These are phyloP conservation scores for Hypselothyrea guttata DNA, from an alignment of 2,888 invertebrate genomes.

Conservation along the genomic window DNA sequence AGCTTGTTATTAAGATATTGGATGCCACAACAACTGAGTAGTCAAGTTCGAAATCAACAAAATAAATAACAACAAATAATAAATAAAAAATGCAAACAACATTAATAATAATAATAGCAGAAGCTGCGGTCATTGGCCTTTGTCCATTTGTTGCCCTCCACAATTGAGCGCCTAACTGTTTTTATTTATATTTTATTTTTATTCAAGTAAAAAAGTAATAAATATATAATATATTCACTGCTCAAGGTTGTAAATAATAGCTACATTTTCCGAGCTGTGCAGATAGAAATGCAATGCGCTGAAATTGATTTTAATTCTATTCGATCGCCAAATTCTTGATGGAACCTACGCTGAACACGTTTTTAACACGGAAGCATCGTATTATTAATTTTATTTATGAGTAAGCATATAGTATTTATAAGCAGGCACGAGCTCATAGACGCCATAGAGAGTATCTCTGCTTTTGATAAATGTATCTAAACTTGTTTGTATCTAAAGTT, in stretches of 20 bases:
- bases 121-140: slow-evolving; percentile 37
- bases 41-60: slow-evolving; percentile 26
- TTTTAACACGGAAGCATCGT: not conserved
- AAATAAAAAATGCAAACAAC: slow-evolving; percentile 9
- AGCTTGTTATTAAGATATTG: too few relatives aligned
- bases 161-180: slow-evolving; percentile 9
- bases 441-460: too few relatives aligned
- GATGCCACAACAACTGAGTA: not conserved
- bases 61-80: slow-evolving; percentile 12
- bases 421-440: too few relatives aligned
- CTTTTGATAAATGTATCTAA: too few relatives aligned
- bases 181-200: not conserved
- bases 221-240: not conserved
- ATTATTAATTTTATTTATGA: not conserved
- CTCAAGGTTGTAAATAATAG: too few relatives aligned
- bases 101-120: slow-evolving; percentile 12
- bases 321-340: not conserved
- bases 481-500: too few relatives aligned
- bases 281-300: too few relatives aligned
- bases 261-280: not conserved
- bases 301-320: too few relatives aligned
- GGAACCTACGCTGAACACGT: too few relatives aligned
- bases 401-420: too few relatives aligned
- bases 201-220: slow-evolving; percentile 4
- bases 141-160: slow-evolving; percentile 34